A percentile compares a stretch with the other conserved stretches of the same genome.
Conservation (phyloP, 2,888 invertebrate genomes). For the Parnassius orleans region DNA sequence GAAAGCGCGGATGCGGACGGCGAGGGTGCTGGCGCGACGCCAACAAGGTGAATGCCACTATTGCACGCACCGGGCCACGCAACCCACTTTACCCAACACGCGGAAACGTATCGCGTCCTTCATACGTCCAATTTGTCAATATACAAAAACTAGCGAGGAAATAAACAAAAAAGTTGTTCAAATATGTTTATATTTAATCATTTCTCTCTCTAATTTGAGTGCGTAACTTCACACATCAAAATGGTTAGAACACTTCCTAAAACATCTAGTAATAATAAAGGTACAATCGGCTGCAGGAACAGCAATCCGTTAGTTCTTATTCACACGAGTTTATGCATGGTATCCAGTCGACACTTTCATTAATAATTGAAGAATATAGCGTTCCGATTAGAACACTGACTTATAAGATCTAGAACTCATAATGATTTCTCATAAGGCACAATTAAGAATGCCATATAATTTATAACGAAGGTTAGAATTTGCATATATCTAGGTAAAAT, state of each 20-base stretch:
- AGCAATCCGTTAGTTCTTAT: no score
- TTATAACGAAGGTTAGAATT: conserved; percentile 22
- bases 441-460: conserved; percentile 25
- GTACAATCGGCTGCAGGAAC: no score
- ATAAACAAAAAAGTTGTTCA: conserved; percentile 1
- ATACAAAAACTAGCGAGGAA: conserved; percentile 18
- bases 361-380: neutral
- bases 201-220: no score
- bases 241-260: no score
- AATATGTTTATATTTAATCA: conserved; percentile 4
- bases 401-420: conserved; percentile 17
- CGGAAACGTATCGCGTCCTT: conserved; percentile 43
- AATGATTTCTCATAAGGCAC: conserved; percentile 24
- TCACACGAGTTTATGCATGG: no score
- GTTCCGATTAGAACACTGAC: conserved; percentile 15
- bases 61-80: conserved; percentile 61
- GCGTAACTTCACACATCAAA: no score
- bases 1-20: conserved; percentile 34
- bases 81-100: conserved; percentile 70
- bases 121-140: conserved; percentile 27
- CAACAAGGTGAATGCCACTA: conserved; percentile 81
- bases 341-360: neutral
- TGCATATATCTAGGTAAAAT: conserved; percentile 26
- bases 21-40: conserved; percentile 55
- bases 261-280: no score